These are phyloP conservation scores for Dendrophyllia cribrosa DNA, from an alignment of 64 coral and sea anemone species.

Conservation along the genomic window DNA sequence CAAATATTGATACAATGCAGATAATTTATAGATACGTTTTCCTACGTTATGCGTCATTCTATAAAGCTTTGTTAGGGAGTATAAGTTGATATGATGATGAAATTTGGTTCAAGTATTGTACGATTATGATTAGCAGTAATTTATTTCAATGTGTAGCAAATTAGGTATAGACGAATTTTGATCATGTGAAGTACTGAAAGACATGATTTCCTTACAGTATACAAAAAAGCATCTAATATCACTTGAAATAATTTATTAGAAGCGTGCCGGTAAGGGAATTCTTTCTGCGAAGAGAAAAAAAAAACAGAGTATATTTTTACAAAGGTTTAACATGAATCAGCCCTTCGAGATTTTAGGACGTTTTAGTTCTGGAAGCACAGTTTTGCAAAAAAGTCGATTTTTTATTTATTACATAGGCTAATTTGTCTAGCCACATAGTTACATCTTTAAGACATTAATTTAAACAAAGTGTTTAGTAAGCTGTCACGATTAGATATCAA, in stretches of 20 bases:
- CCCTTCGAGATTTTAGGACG: neutral
- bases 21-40: neutral
- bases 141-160: neutral
- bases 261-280: neutral
- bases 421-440: neutral
- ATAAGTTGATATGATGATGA: neutral
- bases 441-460: neutral
- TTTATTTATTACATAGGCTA: neutral
- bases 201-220: neutral
- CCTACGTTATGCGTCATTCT: neutral
- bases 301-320: slow-evolving; percentile 48
- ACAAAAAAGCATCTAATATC: neutral
- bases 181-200: neutral
- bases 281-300: neutral
- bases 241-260: neutral
- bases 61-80: neutral
- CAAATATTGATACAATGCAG: neutral
- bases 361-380: slow-evolving; percentile 3
- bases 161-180: neutral
- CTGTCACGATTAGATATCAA: neutral
- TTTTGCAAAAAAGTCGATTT: neutral
- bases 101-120: neutral
- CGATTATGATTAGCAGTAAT: neutral
- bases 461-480: neutral
- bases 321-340: neutral